Percentiles rank a stretch among this genome's conserved stretches.
These are phyloP conservation scores for Pipa parva DNA, from an alignment of 2,113 vertebrate genomes.

Conservation along the genomic window DNA sequence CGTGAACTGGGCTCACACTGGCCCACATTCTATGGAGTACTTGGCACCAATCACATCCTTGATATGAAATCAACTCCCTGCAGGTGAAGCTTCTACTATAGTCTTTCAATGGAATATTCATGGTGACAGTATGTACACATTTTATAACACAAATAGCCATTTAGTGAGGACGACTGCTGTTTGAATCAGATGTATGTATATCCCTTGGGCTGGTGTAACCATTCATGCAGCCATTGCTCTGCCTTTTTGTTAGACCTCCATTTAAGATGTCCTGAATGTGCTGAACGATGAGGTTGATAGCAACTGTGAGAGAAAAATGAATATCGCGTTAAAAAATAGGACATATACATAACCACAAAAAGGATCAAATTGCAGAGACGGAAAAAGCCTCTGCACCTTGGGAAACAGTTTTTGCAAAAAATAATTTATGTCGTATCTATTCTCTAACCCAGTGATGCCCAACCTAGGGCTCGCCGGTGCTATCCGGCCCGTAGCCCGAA, in stretches of 20 bases:
- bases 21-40: not conserved
- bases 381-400: too few species aligned
- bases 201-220: constrained; percentile 75
- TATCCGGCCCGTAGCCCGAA: too few species aligned
- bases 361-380: too few species aligned
- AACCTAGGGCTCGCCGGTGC: too few species aligned
- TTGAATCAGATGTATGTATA: constrained; percentile 82
- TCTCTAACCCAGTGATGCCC: too few species aligned
- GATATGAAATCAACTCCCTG: not conserved
- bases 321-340: not conserved
- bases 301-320: constrained; percentile 66
- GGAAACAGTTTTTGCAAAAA: too few species aligned
- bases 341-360: too few species aligned
- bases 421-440: too few species aligned
- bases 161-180: constrained; percentile 94
- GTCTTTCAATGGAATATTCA: constrained; percentile 17
- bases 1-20: constrained; percentile 3
- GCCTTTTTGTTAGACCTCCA: constrained; percentile 82
- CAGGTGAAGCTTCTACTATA: not conserved
- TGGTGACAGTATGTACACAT: constrained; percentile 11
- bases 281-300: constrained; percentile 97
- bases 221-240: constrained; percentile 78
- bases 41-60: constrained; percentile 6
- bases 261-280: constrained; percentile 98
- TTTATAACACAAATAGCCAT: not conserved